These are phyloP conservation scores for Lagocephalus sceleratus DNA, from an alignment of 2,797 vertebrate genomes.

Conservation along the genomic window DNA sequence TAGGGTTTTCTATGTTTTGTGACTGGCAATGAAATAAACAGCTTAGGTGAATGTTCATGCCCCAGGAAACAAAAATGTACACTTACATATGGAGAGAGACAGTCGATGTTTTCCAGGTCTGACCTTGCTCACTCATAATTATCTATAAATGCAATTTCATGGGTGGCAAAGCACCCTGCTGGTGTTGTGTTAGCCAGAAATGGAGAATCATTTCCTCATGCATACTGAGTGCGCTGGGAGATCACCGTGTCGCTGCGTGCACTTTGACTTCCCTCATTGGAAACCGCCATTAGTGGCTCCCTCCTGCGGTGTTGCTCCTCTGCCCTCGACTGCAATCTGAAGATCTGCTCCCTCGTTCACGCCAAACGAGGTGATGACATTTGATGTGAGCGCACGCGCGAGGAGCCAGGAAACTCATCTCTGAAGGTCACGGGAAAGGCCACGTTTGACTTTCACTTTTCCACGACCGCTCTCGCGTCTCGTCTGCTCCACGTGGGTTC, in stretches of 20 bases:
- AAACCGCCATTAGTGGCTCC: constrained; percentile 17
- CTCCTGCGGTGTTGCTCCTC: no score
- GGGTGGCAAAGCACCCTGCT: constrained; percentile 3
- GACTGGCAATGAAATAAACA: no score
- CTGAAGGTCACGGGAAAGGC: constrained; percentile 4
- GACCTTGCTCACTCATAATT: constrained; percentile 1
- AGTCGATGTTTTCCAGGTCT: not conserved
- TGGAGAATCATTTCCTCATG: constrained; percentile 8
- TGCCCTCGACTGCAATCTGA: constrained; percentile 11
- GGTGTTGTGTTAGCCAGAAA: not conserved
- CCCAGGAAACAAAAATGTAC: no score
- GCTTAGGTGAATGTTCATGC: no score
- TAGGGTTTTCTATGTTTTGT: no score
- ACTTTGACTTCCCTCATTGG: constrained; percentile 12
- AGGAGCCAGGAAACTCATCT: not conserved
- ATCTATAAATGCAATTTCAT: not conserved
- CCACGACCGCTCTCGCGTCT: not conserved
- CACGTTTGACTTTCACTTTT: not conserved
- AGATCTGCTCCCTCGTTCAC: constrained; percentile 11
- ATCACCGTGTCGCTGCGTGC: constrained; percentile 2
- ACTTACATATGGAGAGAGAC: no score
- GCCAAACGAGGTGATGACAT: not conserved
- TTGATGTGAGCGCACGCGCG: not conserved
- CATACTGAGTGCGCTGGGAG: not conserved
- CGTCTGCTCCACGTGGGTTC: not conserved